Evolutionary conservation across 2,797 vertebrate species (phyloP).

Genomic region (Neomorphus geoffroyi): DNA sequence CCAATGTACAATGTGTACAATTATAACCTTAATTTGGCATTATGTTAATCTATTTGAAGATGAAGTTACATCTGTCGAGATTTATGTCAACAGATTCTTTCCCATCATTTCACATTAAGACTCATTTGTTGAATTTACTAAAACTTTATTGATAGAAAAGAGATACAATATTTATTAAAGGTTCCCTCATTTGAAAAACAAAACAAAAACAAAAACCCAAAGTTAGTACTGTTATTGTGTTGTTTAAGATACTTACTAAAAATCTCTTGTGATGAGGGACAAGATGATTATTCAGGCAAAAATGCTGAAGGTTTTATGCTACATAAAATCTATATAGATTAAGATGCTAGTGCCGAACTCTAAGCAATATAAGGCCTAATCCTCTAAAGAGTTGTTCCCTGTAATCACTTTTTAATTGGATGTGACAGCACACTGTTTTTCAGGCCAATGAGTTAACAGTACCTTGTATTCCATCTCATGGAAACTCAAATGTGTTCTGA

Average conservation of each 20-base stretch:
- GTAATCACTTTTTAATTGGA: background rate
- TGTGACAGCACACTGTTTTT: background rate
- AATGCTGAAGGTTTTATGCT: background rate
- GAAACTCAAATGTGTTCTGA: background rate
- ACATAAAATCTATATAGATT: background rate
- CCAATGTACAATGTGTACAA: background rate
- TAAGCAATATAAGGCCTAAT: background rate
- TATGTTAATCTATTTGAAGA: background rate
- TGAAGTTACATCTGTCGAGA: background rate
- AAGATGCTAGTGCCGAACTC: background rate
- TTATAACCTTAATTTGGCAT: background rate
- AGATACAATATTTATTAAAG: background rate
- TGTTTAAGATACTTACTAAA: background rate
- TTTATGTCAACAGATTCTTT: background rate
- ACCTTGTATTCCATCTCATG: background rate
- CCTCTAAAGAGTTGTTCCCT: background rate
- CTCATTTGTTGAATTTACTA: background rate
- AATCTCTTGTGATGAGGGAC: background rate
- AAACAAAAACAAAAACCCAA: background rate
- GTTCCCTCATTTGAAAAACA: background rate
- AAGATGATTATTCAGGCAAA: background rate
- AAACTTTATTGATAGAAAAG: background rate
- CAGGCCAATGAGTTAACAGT: background rate
- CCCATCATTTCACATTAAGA: background rate
- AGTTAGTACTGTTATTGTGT: fast-evolving